Evolutionary conservation across 2,113 vertebrate genomes (phyloP).

Genomic region (Pantherophis guttatus): DNA sequence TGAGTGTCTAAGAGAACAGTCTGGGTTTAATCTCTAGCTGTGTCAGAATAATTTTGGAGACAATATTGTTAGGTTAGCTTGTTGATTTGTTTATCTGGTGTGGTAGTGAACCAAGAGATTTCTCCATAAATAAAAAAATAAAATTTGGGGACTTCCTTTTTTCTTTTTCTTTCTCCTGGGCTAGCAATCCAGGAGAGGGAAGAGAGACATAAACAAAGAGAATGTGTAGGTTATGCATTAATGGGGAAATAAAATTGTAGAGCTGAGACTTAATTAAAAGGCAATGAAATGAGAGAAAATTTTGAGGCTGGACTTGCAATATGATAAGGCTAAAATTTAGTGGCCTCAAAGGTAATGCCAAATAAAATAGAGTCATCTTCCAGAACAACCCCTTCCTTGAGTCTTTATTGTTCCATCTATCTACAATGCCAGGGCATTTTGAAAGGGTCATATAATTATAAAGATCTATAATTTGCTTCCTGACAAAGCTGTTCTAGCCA

Average conservation of each 20-base stretch:
- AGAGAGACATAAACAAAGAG: background rate
- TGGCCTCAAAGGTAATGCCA: background rate
- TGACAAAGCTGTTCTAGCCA: conserved; percentile 24
- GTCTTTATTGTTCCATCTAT: background rate
- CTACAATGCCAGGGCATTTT: background rate
- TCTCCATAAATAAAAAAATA: background rate
- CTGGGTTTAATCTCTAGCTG: background rate
- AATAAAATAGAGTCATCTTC: background rate
- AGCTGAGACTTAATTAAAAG: background rate
- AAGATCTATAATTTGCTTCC: conserved; percentile 42
- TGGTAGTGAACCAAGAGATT: background rate
- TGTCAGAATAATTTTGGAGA: background rate
- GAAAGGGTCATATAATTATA: conserved; percentile 34
- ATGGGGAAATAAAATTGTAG: background rate
- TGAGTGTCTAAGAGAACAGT: background rate
- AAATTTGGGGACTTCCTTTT: background rate
- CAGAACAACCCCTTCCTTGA: background rate
- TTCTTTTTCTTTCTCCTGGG: background rate
- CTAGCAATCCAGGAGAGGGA: background rate
- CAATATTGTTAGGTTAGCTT: background rate
- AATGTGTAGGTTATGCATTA: background rate
- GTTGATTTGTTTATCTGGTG: background rate
- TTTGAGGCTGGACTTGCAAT: background rate
- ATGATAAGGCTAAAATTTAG: conserved; percentile 9
- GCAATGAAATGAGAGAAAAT: background rate